phyloP scores from a whole-genome alignment of 2,113 vertebrate species.

The Centropus unirufus region DNA sequence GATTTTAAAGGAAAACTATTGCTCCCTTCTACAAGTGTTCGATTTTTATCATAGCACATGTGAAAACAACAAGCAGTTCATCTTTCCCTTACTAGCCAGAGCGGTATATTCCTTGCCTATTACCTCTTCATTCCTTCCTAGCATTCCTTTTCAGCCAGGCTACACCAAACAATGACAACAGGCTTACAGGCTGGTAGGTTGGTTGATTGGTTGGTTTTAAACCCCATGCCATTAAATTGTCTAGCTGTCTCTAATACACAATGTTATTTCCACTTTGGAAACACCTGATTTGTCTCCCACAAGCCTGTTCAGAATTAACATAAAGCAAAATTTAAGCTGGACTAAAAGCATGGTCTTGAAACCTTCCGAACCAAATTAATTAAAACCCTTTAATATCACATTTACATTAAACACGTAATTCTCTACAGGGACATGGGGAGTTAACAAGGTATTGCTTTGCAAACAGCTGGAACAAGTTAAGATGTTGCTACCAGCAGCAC shows the following conservation, averaged over 20 bases:
- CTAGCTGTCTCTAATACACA: not conserved
- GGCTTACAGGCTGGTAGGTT: not conserved
- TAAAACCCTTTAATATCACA: not conserved
- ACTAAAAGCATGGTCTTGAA: not conserved
- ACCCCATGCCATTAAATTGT: not conserved
- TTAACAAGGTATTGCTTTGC: not conserved
- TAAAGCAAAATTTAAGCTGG: not conserved
- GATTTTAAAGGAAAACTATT: not conserved
- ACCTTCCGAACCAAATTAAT: not conserved
- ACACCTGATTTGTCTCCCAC: not conserved
- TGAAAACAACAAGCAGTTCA: not conserved
- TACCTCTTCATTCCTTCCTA: not conserved
- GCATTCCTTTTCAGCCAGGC: not conserved
- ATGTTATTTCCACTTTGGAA: not conserved
- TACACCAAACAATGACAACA: not conserved
- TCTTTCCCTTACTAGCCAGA: not conserved
- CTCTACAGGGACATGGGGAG: not conserved
- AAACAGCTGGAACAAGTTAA: slow-evolving; percentile 23
- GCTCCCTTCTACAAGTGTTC: fast-evolving
- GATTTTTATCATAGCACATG: not conserved
- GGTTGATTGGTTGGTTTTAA: not conserved
- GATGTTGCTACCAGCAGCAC: not conserved
- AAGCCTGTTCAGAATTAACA: not conserved
- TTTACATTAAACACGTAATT: not conserved
- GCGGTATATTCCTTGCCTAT: not conserved